Base-by-base conservation (phyloP, 2,113 vertebrate species). In the Halcyon senegalensis region DNA sequence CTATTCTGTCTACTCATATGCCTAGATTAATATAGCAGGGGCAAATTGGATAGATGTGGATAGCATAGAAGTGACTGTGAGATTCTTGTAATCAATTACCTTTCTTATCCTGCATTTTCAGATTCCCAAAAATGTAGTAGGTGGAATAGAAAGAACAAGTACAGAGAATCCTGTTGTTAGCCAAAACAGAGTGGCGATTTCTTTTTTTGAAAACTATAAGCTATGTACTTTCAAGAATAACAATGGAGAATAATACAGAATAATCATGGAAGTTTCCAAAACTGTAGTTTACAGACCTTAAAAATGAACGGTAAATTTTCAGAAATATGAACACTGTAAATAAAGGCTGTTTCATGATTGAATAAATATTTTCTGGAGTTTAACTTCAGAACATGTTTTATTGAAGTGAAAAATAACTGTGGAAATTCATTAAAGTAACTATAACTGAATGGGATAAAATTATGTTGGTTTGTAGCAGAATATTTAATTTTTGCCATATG, bases 381-480 rank as follows among this genome's bases (percentile, higher is more conserved):
- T 80, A 81, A 51, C 51, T 85, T 84, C 44, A 51, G 62, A 87
- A 93, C 25, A 23, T 74, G n/a, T 41, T 97, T 81, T 77, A 69
- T 60, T 83, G 69, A 92, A 93, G 80, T 60, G 48, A 84, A 95
- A 96, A 93, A 46, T 92, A 78, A 77, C 81, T 76, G 37, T 92
- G 48, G 43, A 89, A 93, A 41, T 56, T 94, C 76, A 21, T 73
- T 68, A 39, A 92, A 94, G 60, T 90, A 35, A 31, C 75, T 69
- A 16, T 62, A 91, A 78, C 35, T 75, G 84, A 89, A 64, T 68
- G 24, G 75, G 56, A 82, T 66, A 46, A 55, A 81, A 56, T 63
- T 13, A 27, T 59, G 16, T 10, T 60, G 39, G 0, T 58, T 76
- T 82, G 13, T 74, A 41, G 28, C 50, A 93, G 51, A 48, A 82